Conservation (phyloP, 1,140 invertebrate species). For the Paramacrobiotus metropolitanus region DNA sequence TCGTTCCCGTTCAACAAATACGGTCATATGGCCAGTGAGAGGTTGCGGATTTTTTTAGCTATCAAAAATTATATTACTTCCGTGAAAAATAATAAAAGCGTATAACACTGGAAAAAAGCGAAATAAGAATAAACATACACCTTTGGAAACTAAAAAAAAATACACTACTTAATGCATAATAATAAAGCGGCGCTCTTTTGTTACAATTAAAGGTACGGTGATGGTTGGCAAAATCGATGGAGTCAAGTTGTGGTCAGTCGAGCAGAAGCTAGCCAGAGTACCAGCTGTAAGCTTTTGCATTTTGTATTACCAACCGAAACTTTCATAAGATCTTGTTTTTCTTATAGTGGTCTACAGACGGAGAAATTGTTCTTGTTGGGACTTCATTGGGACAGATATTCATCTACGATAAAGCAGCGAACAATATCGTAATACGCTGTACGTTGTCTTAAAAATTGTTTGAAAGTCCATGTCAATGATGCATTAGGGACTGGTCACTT, state of each 20-base stretch:
- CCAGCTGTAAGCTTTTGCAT: conserved; percentile 6
- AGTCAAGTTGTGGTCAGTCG: conserved; percentile 91
- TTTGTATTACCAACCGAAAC: not conserved
- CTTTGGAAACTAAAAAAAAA: no score
- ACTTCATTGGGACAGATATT: conserved; percentile 69
- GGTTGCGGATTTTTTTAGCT: no score
- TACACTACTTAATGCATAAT: no score
- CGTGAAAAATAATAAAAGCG: no score
- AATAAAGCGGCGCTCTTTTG: no score
- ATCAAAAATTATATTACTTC: no score
- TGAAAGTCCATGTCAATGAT: not conserved
- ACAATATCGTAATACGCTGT: conserved; percentile 29
- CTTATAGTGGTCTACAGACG: conserved; percentile 79
- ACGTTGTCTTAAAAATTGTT: not conserved
- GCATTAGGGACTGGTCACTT: not conserved
- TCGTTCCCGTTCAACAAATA: no score
- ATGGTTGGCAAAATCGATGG: conserved; percentile 89
- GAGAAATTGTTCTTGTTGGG: conserved; percentile 67
- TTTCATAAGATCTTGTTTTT: conserved; percentile 5
- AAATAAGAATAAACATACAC: no score
- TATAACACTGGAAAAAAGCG: no score
- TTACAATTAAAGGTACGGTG: conserved; percentile 43
- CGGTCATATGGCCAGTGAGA: no score
- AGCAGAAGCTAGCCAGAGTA: conserved; percentile 42
- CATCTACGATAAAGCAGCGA: conserved; percentile 74